Conservation (phyloP, 2,888 invertebrate genomes). For the Apodemia duryi region DNA sequence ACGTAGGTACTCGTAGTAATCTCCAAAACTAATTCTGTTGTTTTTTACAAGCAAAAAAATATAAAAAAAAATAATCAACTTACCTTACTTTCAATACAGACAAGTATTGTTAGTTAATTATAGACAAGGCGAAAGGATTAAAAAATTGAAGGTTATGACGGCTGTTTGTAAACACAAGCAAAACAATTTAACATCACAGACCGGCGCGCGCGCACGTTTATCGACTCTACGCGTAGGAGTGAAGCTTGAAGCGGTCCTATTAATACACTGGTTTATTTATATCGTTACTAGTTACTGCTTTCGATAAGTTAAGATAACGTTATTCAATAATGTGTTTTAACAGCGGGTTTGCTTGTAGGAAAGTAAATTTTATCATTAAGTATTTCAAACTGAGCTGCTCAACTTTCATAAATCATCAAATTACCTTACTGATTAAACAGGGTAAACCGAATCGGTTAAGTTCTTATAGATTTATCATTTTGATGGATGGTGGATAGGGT, state of each 20-base stretch:
- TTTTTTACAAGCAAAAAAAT: too few relatives aligned
- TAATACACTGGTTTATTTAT: slow-evolving; percentile 13
- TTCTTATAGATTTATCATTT: too few relatives aligned
- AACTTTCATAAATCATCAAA: too few relatives aligned
- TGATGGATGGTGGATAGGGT: too few relatives aligned
- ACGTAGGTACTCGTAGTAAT: too few relatives aligned
- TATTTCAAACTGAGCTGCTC: too few relatives aligned
- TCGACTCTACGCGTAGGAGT: slow-evolving; percentile 2
- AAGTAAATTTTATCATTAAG: too few relatives aligned
- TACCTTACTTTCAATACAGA: background rate
- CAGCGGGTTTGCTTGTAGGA: too few relatives aligned
- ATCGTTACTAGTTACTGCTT: slow-evolving; percentile 3
- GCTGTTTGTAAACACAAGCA: slow-evolving; percentile 7
- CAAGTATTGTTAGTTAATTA: background rate
- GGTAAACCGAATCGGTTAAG: too few relatives aligned
- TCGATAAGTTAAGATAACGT: background rate
- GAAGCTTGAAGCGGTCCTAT: background rate
- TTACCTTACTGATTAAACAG: too few relatives aligned
- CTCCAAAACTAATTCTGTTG: too few relatives aligned
- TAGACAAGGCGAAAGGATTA: slow-evolving; percentile 4
- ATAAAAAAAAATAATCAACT: background rate
- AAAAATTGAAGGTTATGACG: slow-evolving; percentile 1
- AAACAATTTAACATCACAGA: background rate
- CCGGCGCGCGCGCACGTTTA: slow-evolving; percentile 6
- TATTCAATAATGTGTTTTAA: background rate